Evolutionary conservation across 2,797 vertebrate genomes (phyloP).

Genomic region (Sciaenops ocellatus): DNA sequence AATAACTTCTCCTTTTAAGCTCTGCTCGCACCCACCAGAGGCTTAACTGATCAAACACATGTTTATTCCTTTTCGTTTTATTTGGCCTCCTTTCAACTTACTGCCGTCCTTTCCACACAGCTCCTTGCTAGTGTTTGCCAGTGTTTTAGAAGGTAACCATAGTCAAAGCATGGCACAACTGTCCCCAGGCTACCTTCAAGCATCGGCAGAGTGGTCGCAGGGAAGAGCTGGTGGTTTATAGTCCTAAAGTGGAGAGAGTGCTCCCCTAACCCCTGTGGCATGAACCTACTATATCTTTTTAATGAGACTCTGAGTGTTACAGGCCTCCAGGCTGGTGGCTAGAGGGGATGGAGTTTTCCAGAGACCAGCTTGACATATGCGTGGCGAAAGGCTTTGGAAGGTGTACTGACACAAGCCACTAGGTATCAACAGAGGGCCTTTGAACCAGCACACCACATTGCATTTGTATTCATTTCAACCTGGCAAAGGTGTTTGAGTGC

Average conservation of each 20-base stretch:
- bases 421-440: constrained; percentile 53
- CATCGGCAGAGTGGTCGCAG: constrained; percentile 35
- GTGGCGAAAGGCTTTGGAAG: constrained; percentile 47
- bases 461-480: constrained; percentile 60
- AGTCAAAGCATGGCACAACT: constrained; percentile 42
- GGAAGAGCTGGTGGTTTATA: constrained; percentile 71
- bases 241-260: constrained; percentile 66
- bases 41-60: constrained; percentile 46
- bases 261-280: constrained; percentile 67
- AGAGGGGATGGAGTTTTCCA: constrained; percentile 61
- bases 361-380: constrained; percentile 45
- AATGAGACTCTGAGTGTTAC: constrained; percentile 66
- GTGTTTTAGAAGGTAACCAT: constrained; percentile 26
- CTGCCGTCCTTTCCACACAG: not conserved
- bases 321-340: constrained; percentile 62
- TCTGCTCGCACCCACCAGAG: constrained; percentile 14
- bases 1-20: constrained; percentile 32
- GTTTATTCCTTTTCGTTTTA: constrained; percentile 24
- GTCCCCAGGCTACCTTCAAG: constrained; percentile 69
- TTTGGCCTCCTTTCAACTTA: constrained; percentile 1
- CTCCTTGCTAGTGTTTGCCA: not conserved
- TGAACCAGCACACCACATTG: constrained; percentile 40
- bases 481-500: constrained; percentile 41
- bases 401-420: constrained; percentile 32
- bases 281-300: constrained; percentile 76